Conservation (phyloP, 2,797 vertebrate species). For the Notoglanidium macrostoma region DNA sequence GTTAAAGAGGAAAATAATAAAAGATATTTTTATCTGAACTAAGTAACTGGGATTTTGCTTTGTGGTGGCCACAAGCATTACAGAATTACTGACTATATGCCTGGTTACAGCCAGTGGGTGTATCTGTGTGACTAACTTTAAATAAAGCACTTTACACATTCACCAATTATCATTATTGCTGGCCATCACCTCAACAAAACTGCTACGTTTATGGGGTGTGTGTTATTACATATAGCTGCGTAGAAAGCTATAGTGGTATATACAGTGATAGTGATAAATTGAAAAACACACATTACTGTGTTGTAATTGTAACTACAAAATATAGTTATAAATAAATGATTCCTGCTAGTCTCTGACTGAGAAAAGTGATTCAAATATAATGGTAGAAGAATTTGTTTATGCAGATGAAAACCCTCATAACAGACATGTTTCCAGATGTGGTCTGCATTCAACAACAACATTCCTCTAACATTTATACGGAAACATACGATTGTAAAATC, state of each 20-base stretch:
- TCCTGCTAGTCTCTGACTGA: neutral
- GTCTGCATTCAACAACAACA: neutral
- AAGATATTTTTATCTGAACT: neutral
- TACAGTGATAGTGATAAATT: neutral
- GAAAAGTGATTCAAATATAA: neutral
- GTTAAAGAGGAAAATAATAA: neutral
- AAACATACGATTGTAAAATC: neutral
- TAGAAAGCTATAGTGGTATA: neutral
- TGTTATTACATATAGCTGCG: no score
- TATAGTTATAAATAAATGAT: neutral
- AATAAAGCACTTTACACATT: neutral
- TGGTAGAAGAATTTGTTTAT: neutral
- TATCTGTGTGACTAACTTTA: neutral
- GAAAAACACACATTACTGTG: neutral
- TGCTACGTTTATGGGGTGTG: neutral
- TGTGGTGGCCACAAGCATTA: neutral
- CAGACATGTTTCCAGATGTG: neutral
- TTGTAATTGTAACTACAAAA: neutral
- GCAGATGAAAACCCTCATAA: neutral
- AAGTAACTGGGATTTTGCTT: neutral
- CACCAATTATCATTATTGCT: neutral
- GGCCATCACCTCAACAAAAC: neutral
- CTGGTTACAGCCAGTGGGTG: neutral
- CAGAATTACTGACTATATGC: neutral
- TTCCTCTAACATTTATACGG: neutral